Evolutionary conservation across 2,113 vertebrate species (phyloP).

Genomic region (Xiphophorus hellerii): DNA sequence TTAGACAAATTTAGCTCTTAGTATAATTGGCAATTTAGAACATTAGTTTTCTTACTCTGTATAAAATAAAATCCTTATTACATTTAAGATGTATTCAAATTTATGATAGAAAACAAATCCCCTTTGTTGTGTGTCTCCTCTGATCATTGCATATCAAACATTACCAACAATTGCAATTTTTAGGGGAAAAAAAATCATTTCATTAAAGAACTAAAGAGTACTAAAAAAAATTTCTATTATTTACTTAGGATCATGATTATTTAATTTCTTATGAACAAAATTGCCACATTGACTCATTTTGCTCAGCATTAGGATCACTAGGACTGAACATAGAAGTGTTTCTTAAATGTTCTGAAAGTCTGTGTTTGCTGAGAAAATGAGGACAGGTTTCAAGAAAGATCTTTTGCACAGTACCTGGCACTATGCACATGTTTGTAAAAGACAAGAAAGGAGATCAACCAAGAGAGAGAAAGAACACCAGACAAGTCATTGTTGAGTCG

Average conservation of each 20-base stretch:
- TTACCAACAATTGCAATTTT: background rate
- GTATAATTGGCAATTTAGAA: background rate
- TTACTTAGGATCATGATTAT: background rate
- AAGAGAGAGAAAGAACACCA: background rate
- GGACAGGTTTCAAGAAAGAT: background rate
- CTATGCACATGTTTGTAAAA: background rate
- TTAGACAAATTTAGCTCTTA: conserved; percentile 6
- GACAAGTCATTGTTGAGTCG: background rate
- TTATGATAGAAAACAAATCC: background rate
- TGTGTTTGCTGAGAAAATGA: background rate
- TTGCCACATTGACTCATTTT: background rate
- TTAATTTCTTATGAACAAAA: background rate
- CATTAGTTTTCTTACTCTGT: conserved; percentile 7
- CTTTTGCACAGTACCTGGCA: background rate
- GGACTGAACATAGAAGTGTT: background rate
- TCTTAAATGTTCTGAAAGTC: background rate
- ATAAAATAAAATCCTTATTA: background rate
- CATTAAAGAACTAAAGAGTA: background rate
- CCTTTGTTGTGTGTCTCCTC: background rate
- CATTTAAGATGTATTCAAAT: background rate
- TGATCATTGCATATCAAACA: background rate
- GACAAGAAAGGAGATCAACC: background rate
- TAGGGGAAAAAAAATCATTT: background rate
- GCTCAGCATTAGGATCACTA: background rate
- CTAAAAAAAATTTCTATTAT: background rate